phyloP scores from a whole-genome alignment of 2,797 vertebrate species.

The Poecilia wingei region DNA sequence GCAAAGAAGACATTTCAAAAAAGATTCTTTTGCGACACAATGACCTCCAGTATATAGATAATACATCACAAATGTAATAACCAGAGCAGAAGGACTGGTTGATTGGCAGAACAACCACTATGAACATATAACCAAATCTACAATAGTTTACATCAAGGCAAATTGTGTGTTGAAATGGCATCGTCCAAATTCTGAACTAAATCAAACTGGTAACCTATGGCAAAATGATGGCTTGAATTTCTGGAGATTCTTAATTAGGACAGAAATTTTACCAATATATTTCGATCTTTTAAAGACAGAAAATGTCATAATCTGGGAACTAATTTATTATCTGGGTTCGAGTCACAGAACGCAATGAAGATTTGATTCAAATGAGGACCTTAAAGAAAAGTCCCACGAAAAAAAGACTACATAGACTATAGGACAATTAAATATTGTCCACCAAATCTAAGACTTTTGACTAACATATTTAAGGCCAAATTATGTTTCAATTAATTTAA shows the following conservation, averaged over 20 bases:
- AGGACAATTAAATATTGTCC: too few relatives aligned
- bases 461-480: too few relatives aligned
- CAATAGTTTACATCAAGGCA: background rate
- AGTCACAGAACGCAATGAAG: too few relatives aligned
- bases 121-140: background rate
- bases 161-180: background rate
- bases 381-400: too few relatives aligned
- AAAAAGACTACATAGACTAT: too few relatives aligned
- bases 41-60: background rate
- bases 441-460: too few relatives aligned
- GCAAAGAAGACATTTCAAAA: background rate
- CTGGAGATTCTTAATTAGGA: background rate
- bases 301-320: background rate
- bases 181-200: background rate
- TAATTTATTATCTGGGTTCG: background rate
- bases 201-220: background rate
- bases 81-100: background rate
- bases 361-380: too few relatives aligned
- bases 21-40: background rate
- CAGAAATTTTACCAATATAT: background rate
- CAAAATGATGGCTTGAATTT: background rate
- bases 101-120: background rate
- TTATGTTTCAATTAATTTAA: too few relatives aligned
- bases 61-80: background rate
- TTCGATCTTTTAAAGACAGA: background rate